phyloP scores from a whole-genome alignment of 1,140 invertebrate genomes.

The Scaptomyza pallida region DNA sequence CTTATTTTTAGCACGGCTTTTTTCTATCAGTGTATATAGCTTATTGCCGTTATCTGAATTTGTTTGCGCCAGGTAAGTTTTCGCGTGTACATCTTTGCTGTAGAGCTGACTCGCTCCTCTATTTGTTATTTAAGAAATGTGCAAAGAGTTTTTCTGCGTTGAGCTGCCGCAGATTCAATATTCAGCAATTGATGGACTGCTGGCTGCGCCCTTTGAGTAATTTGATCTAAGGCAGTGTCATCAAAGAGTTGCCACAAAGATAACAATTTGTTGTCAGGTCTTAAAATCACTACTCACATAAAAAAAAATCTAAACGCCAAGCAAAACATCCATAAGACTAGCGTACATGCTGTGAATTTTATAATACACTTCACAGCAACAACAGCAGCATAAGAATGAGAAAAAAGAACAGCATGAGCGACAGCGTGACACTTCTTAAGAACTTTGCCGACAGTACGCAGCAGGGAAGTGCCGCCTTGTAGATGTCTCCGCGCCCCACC shows the following conservation, averaged over 20 bases:
- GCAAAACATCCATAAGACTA: slow-evolving; percentile 15
- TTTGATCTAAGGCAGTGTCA: slow-evolving; percentile 44
- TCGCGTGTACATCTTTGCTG: no score
- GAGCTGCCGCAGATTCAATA: no score
- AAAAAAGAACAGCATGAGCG: slow-evolving; percentile 28
- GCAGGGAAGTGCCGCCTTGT: slow-evolving; percentile 6
- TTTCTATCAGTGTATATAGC: slow-evolving; percentile 10
- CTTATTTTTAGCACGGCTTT: no score
- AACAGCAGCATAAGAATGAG: slow-evolving; percentile 31
- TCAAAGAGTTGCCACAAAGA: slow-evolving; percentile 61
- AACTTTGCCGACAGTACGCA: slow-evolving; percentile 69
- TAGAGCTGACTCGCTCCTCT: no score
- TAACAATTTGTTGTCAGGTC: slow-evolving; percentile 5
- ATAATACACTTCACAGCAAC: slow-evolving; percentile 74
- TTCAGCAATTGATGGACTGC: slow-evolving; percentile 16
- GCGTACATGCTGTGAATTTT: slow-evolving; percentile 59
- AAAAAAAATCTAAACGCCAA: slow-evolving; percentile 62
- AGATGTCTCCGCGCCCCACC: not conserved
- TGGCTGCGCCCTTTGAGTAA: slow-evolving; percentile 54
- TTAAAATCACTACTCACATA: slow-evolving; percentile 4
- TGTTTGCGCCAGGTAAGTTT: slow-evolving; percentile 31
- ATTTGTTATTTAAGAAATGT: no score
- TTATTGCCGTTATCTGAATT: slow-evolving; percentile 23
- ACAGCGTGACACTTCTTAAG: slow-evolving; percentile 78
- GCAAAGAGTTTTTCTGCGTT: no score